Conservation (phyloP, 2,888 invertebrate species). For the Ischnus inquisitorius region DNA sequence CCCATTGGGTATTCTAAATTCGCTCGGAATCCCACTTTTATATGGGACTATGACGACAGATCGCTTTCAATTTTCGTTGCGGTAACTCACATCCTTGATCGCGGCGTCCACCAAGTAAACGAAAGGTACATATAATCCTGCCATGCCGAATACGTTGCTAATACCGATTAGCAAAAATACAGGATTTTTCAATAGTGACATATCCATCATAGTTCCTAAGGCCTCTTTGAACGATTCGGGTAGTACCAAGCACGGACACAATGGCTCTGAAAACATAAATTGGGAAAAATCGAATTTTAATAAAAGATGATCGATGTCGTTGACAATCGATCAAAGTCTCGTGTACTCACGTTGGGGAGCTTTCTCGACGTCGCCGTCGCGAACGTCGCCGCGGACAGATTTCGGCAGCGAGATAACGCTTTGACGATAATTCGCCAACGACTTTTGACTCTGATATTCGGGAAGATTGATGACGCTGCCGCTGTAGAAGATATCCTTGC, state of each 20-base stretch:
- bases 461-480: slow-evolving; percentile 97
- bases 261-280: slow-evolving; percentile 88
- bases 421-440: slow-evolving; percentile 95
- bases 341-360: slow-evolving; percentile 88
- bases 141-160: slow-evolving; percentile 98
- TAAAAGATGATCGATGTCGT: neutral
- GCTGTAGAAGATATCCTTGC: slow-evolving; percentile 99
- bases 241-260: slow-evolving; percentile 92
- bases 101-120: slow-evolving; percentile 96
- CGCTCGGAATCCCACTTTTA: no score
- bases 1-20: no score
- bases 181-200: slow-evolving; percentile 94
- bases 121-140: slow-evolving; percentile 98
- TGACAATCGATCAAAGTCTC: neutral
- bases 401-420: slow-evolving; percentile 95
- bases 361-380: slow-evolving; percentile 89
- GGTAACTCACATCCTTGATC: slow-evolving; percentile 88
- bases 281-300: slow-evolving; percentile 14
- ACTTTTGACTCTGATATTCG: slow-evolving; percentile 97
- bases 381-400: slow-evolving; percentile 87
- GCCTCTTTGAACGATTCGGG: slow-evolving; percentile 94
- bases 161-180: slow-evolving; percentile 96
- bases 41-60: no score
- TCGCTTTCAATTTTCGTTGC: neutral
- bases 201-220: slow-evolving; percentile 95